Evolutionary conservation across 2,113 vertebrate genomes (phyloP), one percentile per base, ranked within the genome.

Genomic region (mouse (Mus musculus)): DNA sequence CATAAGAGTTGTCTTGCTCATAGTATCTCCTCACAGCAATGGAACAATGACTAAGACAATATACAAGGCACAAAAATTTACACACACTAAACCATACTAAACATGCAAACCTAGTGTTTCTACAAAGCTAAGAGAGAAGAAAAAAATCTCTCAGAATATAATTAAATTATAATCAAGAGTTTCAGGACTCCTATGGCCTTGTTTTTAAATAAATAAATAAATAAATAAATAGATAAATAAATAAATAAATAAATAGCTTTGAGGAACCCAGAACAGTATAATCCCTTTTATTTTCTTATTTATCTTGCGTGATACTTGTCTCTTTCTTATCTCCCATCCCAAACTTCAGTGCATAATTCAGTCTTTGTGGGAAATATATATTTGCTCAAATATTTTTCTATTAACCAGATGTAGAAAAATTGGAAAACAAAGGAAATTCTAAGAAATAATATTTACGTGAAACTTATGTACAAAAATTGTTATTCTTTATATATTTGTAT

Each of bases 91-190:
- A 16, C 2, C 8, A 65, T 3, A 42, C 42, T 42, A 42, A 42
- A 42, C 33, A 28, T 63, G 59, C 19, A 8, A 42, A 30, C 30
- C 7, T 4, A 28, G 19, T 4, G 46, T 56, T 9, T 52, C 16
- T 33, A 16, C 0, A 77, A 13, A 85, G 2, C 0, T 7, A 42
- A 72, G 22, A 89, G 9, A 26, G 1, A 12, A 63, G 26, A 69
- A 3, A 69, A 3, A 84, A 56, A 5, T 20, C 12, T 75, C 1
- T 16, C 46, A 36, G 30, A 1, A 54, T n/a, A 63, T 10, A n/a
- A 63, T 52, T n/a, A n/a, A 42, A 22, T 1, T 2, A 30, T 28
- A 2, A 26, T 42, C 5, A n/a, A 52, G 0, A 1, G 1, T 36
- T 54, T 2, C 24, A 67, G 63, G 73, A 17, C 0, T 30, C 17